These are phyloP conservation scores for Colinus virginianus DNA, from an alignment of 2,113 vertebrate species.

Conservation along the genomic window DNA sequence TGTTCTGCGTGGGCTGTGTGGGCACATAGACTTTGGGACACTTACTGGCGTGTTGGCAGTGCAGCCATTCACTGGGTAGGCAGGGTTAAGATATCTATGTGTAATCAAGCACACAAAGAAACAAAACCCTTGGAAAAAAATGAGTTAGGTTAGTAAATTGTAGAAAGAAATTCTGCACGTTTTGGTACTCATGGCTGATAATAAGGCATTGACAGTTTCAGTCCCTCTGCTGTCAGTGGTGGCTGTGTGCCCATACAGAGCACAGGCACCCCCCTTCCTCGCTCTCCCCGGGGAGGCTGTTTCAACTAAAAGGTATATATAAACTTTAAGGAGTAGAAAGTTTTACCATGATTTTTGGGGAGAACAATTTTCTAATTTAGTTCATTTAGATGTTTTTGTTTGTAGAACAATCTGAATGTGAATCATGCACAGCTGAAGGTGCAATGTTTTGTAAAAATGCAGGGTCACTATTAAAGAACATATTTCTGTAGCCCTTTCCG, in stretches of 20 bases:
- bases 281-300: neutral
- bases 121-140: neutral
- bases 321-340: neutral
- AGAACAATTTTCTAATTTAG: neutral
- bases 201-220: neutral
- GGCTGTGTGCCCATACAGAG: neutral
- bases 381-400: neutral
- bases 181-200: neutral
- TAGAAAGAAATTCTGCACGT: neutral
- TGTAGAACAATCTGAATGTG: neutral
- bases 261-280: neutral
- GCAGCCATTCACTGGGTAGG: neutral
- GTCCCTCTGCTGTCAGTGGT: neutral
- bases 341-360: neutral
- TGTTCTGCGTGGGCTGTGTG: neutral
- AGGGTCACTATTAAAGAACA: neutral
- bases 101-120: neutral
- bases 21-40: neutral
- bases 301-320: neutral
- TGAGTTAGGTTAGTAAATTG: neutral
- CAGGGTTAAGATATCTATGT: neutral
- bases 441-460: neutral
- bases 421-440: neutral
- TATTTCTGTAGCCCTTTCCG: neutral
- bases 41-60: neutral